Base-by-base conservation (phyloP, 92 coral and sea anemone species). In the Heteractis magnifica region DNA sequence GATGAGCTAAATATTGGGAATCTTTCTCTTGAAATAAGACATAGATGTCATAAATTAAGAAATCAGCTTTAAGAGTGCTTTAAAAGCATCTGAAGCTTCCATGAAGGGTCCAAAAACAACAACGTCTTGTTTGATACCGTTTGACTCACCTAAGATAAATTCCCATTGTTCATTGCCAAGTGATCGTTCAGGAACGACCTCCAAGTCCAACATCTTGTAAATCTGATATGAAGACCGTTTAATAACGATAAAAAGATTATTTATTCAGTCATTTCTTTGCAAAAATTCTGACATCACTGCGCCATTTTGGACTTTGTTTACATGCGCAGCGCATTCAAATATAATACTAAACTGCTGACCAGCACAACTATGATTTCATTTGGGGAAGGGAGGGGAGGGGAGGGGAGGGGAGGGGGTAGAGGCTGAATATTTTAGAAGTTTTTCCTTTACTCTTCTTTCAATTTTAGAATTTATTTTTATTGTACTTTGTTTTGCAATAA, bases 101-200 rank as follows among this genome's bases (percentile, higher is more conserved):
- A 70, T 19, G 0, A 70, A 16, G 75, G 1, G n/a, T 41, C 9
- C 19, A 7, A 16, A 72, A 44, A 48, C 48, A 49, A 26, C 51
- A 75, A 75, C 78, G 65, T 53, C 65, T 72, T 13, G 18, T 7
- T 71, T 72, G 77, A 26, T 19, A 60, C 41, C 23, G 44, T 34
- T 34, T 26, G 8, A 87, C 90, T 44, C 73, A 94, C 99, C 99
- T 10, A 96, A 94, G 76, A 94, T 89, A 75, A 96, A 96, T 79
- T 96, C 99, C 99, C 99, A 96, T 89, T 96, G 98, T 55, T 96
- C 99, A 56, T 97, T 97, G 18, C 99, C 99, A 6, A 97, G 91
- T 23, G 99, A 97, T 78, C 99, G 91, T 84, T 97, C 99, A 6
- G 99, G 99, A 10, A 97, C 99, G 23, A 97, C 99, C 77, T 97